A percentile compares a stretch with the other conserved stretches of the same genome.
phyloP scores from a whole-genome alignment of 2,797 vertebrate genomes.

The Chiropotes sagulatus region DNA sequence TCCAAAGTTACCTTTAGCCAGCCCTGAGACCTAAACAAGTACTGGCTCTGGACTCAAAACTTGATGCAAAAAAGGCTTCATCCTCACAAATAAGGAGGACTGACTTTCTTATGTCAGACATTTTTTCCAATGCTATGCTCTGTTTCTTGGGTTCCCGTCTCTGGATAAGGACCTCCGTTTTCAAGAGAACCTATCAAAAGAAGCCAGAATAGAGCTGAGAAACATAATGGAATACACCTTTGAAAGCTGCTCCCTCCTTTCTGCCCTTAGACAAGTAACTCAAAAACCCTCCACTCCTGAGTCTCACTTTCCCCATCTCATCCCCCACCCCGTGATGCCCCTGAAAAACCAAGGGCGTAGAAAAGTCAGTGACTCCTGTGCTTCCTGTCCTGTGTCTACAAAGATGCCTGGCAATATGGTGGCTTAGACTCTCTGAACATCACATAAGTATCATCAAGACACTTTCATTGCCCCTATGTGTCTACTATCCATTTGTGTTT shows the following conservation, averaged over 20 bases:
- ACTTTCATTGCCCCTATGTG: neutral
- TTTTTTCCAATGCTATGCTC: neutral
- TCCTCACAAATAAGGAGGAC: neutral
- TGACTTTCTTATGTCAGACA: neutral
- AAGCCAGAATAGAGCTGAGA: neutral
- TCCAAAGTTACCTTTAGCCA: neutral
- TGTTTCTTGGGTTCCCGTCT: neutral
- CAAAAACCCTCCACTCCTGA: neutral
- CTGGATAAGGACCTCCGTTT: neutral
- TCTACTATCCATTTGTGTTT: neutral
- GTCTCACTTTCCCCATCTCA: neutral
- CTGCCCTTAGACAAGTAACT: neutral
- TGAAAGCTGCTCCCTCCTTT: neutral
- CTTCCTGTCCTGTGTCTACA: neutral
- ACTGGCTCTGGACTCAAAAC: neutral
- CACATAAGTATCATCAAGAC: neutral
- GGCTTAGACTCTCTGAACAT: neutral
- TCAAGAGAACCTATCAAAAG: neutral
- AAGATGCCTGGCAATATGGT: neutral
- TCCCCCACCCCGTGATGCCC: accelerated
- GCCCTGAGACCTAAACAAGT: neutral
- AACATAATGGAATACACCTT: neutral
- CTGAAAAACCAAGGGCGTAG: neutral
- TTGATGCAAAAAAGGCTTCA: neutral
- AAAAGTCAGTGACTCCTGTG: neutral